These are phyloP conservation scores for Drosophila colorata DNA, from an alignment of 2,888 invertebrate species.

Conservation along the genomic window DNA sequence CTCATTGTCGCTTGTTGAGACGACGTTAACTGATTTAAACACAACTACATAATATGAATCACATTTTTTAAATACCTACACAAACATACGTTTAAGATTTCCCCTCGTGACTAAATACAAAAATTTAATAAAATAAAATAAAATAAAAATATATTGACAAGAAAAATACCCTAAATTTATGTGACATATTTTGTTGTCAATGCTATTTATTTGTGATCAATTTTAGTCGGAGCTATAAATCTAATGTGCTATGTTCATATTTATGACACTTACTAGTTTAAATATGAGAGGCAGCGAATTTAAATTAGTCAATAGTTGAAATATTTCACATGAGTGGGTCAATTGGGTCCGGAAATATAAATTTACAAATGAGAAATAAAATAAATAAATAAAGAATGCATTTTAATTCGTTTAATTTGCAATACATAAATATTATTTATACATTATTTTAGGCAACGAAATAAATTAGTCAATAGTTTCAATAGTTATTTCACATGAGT, in stretches of 20 bases:
- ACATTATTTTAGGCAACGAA: too few relatives aligned
- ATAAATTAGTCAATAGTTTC: too few relatives aligned
- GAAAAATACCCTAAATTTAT: background rate
- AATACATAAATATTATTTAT: background rate
- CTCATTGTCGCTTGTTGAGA: constrained; percentile 16
- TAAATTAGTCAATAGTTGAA: too few relatives aligned
- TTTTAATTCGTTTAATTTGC: too few relatives aligned
- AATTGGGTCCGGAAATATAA: background rate
- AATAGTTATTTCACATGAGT: too few relatives aligned
- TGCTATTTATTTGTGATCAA: background rate
- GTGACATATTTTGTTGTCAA: background rate
- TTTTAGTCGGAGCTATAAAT: constrained; percentile 2
- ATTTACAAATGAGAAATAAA: background rate
- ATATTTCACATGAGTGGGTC: background rate
- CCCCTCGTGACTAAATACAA: background rate
- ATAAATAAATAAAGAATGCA: too few relatives aligned
- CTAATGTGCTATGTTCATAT: background rate
- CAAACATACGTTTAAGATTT: background rate
- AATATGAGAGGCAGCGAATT: too few relatives aligned
- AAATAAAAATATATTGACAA: background rate
- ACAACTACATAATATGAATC: constrained; percentile 2
- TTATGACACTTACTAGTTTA: too few relatives aligned
- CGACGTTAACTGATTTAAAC: constrained; percentile 8
- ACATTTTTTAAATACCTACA: background rate
- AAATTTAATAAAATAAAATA: background rate